Evolutionary conservation across 2,888 invertebrate species (phyloP).

Genomic region (Temnothorax ravouxi): DNA sequence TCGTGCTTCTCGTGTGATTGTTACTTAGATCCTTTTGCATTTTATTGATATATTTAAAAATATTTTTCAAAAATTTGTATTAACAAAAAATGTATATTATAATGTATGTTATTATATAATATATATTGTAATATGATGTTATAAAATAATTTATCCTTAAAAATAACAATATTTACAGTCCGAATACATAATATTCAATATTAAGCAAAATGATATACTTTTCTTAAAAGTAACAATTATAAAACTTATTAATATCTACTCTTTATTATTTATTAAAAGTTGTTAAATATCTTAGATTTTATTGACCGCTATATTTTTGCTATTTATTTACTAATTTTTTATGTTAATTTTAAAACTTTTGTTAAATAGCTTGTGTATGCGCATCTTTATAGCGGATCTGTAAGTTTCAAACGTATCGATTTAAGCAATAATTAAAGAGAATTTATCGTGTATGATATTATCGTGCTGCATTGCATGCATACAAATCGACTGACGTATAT

Average conservation of each 20-base stretch:
- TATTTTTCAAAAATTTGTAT: background rate
- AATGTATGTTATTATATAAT: background rate
- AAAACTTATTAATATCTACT: background rate
- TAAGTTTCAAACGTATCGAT: conserved; percentile 65
- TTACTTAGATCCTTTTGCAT: background rate
- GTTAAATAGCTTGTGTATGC: background rate
- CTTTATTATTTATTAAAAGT: background rate
- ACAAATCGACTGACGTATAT: background rate
- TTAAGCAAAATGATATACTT: background rate
- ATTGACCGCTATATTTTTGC: background rate
- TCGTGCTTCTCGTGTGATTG: background rate
- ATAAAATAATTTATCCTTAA: background rate
- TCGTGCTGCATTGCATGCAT: conserved; percentile 65
- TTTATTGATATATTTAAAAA: background rate
- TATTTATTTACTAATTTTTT: background rate
- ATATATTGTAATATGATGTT: background rate
- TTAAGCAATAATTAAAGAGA: conserved; percentile 58
- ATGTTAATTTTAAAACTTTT: background rate
- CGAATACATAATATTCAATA: background rate
- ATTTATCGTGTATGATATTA: conserved; percentile 43
- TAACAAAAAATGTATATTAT: background rate
- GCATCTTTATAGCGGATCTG: conserved; percentile 51
- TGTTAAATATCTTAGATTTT: background rate
- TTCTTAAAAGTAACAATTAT: background rate
- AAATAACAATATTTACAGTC: background rate